These are phyloP conservation scores for Microchrysa polita DNA, from an alignment of 2,888 invertebrate genomes.

Conservation along the genomic window DNA sequence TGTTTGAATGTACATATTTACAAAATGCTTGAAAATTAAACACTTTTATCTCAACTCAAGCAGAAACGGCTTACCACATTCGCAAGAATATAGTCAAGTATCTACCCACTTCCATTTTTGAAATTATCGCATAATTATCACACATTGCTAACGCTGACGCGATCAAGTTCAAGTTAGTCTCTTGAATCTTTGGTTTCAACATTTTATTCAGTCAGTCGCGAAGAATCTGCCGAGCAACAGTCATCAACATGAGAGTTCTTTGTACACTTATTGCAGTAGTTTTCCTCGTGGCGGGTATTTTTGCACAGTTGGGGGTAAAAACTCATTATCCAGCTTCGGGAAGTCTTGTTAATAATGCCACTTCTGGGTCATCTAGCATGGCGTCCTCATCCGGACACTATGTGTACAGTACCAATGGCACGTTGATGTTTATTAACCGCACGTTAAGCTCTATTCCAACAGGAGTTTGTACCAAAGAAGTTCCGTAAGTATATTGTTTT, in stretches of 20 bases:
- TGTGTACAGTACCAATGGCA: conserved; percentile 55
- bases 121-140: conserved; percentile 35
- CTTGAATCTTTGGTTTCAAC: conserved; percentile 33
- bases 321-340: conserved; percentile 33
- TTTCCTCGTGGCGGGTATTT: conserved; percentile 13
- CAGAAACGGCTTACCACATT: too few species aligned
- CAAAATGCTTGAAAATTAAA: too few species aligned
- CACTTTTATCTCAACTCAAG: too few species aligned
- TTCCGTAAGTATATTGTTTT: conserved; percentile 60
- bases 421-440: conserved; percentile 60
- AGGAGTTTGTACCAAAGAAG: conserved; percentile 62
- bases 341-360: conserved; percentile 7
- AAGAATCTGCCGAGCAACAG: not conserved
- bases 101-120: conserved; percentile 32
- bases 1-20: too few species aligned
- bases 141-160: conserved; percentile 2
- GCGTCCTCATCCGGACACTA: conserved; percentile 52
- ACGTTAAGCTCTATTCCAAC: conserved; percentile 61
- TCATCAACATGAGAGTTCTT: conserved; percentile 29
- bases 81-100: too few species aligned
- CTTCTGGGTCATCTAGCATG: not conserved
- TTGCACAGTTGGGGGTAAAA: conserved; percentile 46
- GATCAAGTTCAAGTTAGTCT: conserved; percentile 34
- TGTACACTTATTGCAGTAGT: conserved; percentile 8
- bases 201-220: not conserved